Evolutionary conservation across 2,888 invertebrate genomes (phyloP), one percentile per base, ranked within the genome.

Genomic region (Philonicus albiceps): DNA sequence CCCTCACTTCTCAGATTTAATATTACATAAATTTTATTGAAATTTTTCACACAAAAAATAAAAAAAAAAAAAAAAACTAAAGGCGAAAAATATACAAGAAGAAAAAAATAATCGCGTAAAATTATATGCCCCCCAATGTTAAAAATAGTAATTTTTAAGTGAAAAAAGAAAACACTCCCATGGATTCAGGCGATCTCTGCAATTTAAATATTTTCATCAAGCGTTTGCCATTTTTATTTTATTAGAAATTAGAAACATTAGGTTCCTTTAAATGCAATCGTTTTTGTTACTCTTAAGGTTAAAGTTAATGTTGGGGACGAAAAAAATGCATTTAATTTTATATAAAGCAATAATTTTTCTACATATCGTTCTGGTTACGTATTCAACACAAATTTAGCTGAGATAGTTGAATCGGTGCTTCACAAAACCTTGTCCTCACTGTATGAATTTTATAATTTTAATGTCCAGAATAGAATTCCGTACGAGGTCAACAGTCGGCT

Each of bases 21-120:
- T 86, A 83, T 87, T 86, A 87, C 86, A 84, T 87, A 86, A 86
- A 87, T 86, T 75, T 86, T 86, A 80, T 84, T 83, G 53, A 83
- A 74, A 86, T 31, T 27, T 74, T 84, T 73, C 49, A 73, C 30
- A 73, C 27, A 84, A 31, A 49, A 55, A 83, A 43, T 27, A 64
- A 64, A 22, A 43, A 43, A 43, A 43, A 43, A 3, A 11, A 43
- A 43, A 22, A 55, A 22, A 22, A 55, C n/a, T n/a, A n/a, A n/a
- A n/a, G n/a, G n/a, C n/a, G n/a, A 22, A 55, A 64, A 64, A 22
- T 22, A 19, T 64, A 64, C 22, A 64, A n/a, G 22, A 64, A 2
- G 22, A 53, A 64, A 19, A 64, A 64, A n/a, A n/a, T n/a, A n/a
- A 64, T 64, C 64, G 30, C 73, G 30, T 64, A 43, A 22, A 84